Conservation (phyloP, 1,140 invertebrate species). For the Drosophila sturtevanti region DNA sequence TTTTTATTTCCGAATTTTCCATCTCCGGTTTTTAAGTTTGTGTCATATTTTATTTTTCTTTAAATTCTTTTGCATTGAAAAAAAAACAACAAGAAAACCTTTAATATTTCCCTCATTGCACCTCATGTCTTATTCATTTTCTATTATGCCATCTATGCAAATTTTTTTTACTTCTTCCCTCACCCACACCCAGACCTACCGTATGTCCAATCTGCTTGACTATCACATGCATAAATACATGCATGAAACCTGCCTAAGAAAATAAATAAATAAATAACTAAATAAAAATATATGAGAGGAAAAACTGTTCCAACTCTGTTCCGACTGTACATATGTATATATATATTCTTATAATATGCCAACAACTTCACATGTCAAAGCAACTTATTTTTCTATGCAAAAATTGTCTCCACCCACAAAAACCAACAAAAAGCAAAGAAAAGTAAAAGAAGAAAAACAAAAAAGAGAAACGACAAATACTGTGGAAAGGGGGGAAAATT, state of each 20-base stretch:
- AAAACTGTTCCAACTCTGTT: slow-evolving; percentile 8
- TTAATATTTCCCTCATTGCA: not conserved
- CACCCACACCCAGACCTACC: not conserved
- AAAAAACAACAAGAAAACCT: not conserved
- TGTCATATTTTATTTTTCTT: not conserved
- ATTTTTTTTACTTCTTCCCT: not conserved
- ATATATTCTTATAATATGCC: not conserved
- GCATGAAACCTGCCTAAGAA: slow-evolving; percentile 5
- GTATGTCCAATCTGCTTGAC: not conserved
- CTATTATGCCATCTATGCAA: slow-evolving; percentile 18
- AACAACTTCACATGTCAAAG: slow-evolving; percentile 41
- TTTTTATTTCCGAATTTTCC: no score
- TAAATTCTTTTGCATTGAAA: not conserved
- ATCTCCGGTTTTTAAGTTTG: not conserved
- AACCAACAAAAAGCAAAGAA: not conserved
- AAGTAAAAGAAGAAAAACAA: slow-evolving; percentile 4
- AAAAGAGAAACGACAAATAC: no score
- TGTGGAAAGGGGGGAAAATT: not conserved
- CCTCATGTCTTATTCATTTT: slow-evolving; percentile 18
- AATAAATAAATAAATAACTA: slow-evolving; percentile 12
- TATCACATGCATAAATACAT: not conserved
- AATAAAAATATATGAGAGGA: not conserved
- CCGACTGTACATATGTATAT: no score
- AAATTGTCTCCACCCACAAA: slow-evolving; percentile 16
- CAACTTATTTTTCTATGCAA: slow-evolving; percentile 56